These are phyloP conservation scores for Cricetomys ansorgei DNA, from an alignment of 2,113 vertebrate species.

Conservation along the genomic window DNA sequence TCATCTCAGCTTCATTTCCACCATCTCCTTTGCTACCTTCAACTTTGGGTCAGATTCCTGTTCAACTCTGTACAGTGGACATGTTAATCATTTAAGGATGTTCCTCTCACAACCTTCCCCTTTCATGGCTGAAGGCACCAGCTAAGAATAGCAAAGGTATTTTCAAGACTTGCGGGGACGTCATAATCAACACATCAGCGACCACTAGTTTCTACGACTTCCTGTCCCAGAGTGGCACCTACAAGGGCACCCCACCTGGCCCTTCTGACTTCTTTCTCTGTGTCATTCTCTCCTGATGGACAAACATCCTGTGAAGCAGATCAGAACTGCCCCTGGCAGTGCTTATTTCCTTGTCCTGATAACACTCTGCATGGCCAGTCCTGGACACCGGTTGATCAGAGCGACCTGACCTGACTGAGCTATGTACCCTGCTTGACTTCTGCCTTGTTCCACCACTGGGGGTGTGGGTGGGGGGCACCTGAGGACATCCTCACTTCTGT, in stretches of 20 bases:
- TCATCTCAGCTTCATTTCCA: neutral
- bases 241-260: neutral
- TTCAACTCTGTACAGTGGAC: neutral
- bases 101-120: neutral
- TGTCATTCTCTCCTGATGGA: neutral
- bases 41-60: slow-evolving; percentile 23
- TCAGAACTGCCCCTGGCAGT: neutral
- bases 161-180: neutral
- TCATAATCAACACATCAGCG: neutral
- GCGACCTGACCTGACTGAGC: neutral
- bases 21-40: neutral
- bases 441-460: neutral
- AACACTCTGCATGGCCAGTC: neutral
- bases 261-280: neutral
- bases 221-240: neutral
- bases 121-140: neutral
- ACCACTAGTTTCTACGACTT: neutral
- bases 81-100: neutral
- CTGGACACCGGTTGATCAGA: neutral
- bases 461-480: neutral
- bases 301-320: neutral
- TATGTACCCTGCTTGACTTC: neutral
- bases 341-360: neutral
- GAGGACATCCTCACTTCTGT: neutral
- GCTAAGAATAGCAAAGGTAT: neutral